Base-by-base conservation (phyloP, 1,140 invertebrate genomes). In the Bombus confusus region DNA sequence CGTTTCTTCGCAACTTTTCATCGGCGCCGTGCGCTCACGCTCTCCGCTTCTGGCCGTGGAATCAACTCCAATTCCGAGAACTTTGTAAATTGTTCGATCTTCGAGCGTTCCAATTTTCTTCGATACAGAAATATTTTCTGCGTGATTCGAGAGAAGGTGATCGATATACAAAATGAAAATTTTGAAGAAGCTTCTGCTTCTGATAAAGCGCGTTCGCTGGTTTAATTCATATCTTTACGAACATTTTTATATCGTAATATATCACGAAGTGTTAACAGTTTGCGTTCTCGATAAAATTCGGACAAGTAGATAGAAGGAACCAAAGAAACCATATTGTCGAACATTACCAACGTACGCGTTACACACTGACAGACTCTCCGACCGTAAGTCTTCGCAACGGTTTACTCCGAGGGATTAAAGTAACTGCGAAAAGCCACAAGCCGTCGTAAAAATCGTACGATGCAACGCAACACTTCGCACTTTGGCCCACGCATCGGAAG, bases 1-100 rank as follows among this genome's bases (percentile, higher is more conserved):
- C 72, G 68, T 83, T 72, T 72, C 80, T 66, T 37, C 57, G 28
- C 8, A 39, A 84, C 28, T 86, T 43, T 84, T 78, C 59, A 52
- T n/a, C 59, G 72, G 4, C 25, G 66, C 43, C n/a, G 9, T 37
- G 25, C 34, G 57, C 34, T 59, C n/a, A 5, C 52, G 37, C 22
- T 74, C 59, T 28, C 2, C 47, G 43, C 31, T 52, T 13, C 31
- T 25, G 28, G 22, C 4, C 73, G n/a, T 31, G 10, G 28, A 62
- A 8, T 77, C 57, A 12, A 9, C 28, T 31, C n/a, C 18, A 43
- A 34, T 79, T 79, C 62, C 25, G 8, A 15, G 31, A 80, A 39
- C 31, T 3, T 28, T 25, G 77, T 18, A 31, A 78, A 43, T 59
- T 13, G 39, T 43, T 39, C 76, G 4, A 41, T 25, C 5, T 47